phyloP scores from a whole-genome alignment of 2,113 vertebrate species.

The Melanotaenia duboulayi region DNA sequence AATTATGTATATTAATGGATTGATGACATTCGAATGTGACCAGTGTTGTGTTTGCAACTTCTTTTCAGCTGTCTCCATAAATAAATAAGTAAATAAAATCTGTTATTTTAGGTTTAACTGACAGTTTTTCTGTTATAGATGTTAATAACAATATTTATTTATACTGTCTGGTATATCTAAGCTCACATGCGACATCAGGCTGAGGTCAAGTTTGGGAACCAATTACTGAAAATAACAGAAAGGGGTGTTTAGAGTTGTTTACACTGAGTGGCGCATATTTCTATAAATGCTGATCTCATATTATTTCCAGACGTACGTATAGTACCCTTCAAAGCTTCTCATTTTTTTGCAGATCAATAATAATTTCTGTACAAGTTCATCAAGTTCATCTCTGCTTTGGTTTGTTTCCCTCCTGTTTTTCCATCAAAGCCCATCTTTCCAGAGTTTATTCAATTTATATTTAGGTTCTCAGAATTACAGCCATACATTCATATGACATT shows the following conservation, averaged over 20 bases:
- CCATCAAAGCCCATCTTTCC: conserved; percentile 55
- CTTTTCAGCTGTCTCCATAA: no score
- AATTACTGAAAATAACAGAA: conserved; percentile 5
- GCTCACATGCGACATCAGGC: neutral
- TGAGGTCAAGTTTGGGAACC: neutral
- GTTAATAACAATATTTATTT: no score
- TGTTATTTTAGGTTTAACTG: no score
- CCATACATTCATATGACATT: conserved; percentile 77
- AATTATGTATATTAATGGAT: no score
- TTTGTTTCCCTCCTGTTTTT: conserved; percentile 64
- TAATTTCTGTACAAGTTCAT: conserved; percentile 58
- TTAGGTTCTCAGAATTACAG: conserved; percentile 75
- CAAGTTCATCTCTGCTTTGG: conserved; percentile 46
- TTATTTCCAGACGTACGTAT: conserved; percentile 22
- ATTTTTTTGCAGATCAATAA: conserved; percentile 60
- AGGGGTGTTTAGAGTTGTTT: conserved; percentile 10
- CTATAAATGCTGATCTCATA: conserved; percentile 30
- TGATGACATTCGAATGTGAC: no score
- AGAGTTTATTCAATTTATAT: conserved; percentile 74
- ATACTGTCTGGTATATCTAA: no score
- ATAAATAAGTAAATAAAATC: no score
- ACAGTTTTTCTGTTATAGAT: no score
- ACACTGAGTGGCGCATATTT: conserved; percentile 8
- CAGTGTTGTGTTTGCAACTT: no score
- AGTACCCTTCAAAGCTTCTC: conserved; percentile 24